Percentiles rank a stretch among this genome's conserved stretches.
Conservation (phyloP, 2,888 invertebrate genomes). For the Zaprionus lineosus region DNA sequence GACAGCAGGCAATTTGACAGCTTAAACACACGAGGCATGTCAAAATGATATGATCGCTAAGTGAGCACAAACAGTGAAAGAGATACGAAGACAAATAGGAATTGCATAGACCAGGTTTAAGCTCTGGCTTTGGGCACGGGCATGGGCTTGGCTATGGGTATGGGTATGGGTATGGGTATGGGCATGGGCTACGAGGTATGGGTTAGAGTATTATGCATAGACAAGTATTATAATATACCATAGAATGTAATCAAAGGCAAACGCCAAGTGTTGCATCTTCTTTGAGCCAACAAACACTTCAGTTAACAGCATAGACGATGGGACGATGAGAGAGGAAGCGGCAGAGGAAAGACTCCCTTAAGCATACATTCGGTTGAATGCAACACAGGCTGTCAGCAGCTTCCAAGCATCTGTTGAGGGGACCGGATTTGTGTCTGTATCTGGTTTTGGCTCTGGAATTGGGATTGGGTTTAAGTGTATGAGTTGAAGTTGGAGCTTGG, state of each 20-base stretch:
- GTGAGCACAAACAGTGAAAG: constrained; percentile 66
- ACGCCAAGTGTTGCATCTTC: constrained; percentile 68
- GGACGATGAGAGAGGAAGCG: too few relatives aligned
- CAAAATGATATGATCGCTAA: constrained; percentile 78
- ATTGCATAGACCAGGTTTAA: not conserved
- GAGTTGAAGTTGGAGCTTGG: too few relatives aligned
- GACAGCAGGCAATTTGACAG: constrained; percentile 76
- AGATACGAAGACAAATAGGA: constrained; percentile 35
- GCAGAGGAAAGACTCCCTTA: too few relatives aligned
- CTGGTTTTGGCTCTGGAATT: constrained; percentile 13
- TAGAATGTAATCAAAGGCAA: constrained; percentile 56
- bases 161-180: not conserved
- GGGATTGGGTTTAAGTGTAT: constrained; percentile 31
- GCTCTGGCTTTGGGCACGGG: not conserved
- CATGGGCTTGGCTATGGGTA: not conserved
- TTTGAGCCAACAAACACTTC: constrained; percentile 45
- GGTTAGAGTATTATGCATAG: constrained; percentile 34
- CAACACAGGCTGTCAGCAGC: constrained; percentile 58
- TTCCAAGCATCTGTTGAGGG: constrained; percentile 31
- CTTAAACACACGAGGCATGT: constrained; percentile 78
- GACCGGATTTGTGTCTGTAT: constrained; percentile 41
- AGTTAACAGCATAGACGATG: too few relatives aligned
- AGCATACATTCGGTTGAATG: too few relatives aligned
- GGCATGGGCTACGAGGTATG: too few relatives aligned
- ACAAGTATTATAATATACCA: constrained; percentile 45